Evolutionary conservation across 2,888 invertebrate species (phyloP), one percentile per base, ranked within the genome.

Genomic region (Acronicta alni): DNA sequence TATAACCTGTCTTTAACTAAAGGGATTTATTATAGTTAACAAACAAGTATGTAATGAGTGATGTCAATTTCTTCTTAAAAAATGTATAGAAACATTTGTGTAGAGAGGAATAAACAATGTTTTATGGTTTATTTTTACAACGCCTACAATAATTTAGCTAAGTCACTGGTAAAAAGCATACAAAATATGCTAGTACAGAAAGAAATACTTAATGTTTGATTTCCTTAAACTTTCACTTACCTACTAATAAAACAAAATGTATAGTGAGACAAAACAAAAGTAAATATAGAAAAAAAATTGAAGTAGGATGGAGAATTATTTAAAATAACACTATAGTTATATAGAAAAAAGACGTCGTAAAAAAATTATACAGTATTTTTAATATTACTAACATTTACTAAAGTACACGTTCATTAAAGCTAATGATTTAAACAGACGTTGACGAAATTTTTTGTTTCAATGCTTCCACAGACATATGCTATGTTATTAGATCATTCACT

Each of bases 401-500:
- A 52, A 60, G 42, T 49, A 41, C 20, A 38, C 57, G 66, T 64
- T 75, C 66, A 57, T 67, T 51, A 55, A 46, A 61, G 49, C 57
- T 78, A 72, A 83, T 79, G 80, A 78, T 79, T 71, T 61, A 64
- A 81, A 52, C 83, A 83, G 83, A 81, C 77, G 54, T 75, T 69
- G 71, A 72, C 64, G 61, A 48, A 60, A 73, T 82, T 83, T 82
- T 85, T 83, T 73, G 81, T 59, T 71, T 51, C 67, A 77, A 77
- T 75, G 75, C 71, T 74, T 64, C 61, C 51, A 49, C 66, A 57
- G 72, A 75, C 84, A 85, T 82, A 72, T 85, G 83, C 63, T 72
- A 60, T 79, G 82, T 81, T 83, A 85, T 88, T 87, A 88, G 86
- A 89, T 89, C 87, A 87, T 82, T 85, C 85, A 80, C 81, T 75